A percentile compares a stretch with the other conserved stretches of the same genome.
Evolutionary conservation across 2,888 invertebrate genomes (phyloP).

Genomic region (Amphipoea lucens): DNA sequence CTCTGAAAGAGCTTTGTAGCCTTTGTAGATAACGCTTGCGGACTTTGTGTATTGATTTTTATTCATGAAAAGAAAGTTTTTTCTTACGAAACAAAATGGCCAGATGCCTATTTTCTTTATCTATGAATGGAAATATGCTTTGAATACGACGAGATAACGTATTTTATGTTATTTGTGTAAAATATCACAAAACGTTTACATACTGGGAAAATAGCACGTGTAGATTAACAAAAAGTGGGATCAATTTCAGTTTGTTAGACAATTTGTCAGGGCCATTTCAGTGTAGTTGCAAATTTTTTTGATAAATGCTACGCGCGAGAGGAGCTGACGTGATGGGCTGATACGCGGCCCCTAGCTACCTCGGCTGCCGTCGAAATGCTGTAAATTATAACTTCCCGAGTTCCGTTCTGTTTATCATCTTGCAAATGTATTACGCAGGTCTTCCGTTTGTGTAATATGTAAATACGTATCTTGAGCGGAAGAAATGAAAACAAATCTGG

Average conservation of each 20-base stretch:
- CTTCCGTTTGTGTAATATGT: conserved; percentile 83
- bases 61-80: conserved; percentile 49
- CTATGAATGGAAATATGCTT: conserved; percentile 41
- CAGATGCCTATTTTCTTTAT: conserved; percentile 41
- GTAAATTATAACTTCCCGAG: conserved; percentile 82
- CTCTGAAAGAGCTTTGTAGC: conserved; percentile 51
- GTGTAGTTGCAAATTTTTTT: conserved; percentile 71
- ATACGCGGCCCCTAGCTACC: conserved; percentile 66
- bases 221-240: conserved; percentile 18
- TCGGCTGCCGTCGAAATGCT: conserved; percentile 69
- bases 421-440: conserved; percentile 82
- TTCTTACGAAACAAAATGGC: conserved; percentile 42
- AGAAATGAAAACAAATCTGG: conserved; percentile 81
- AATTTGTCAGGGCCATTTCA: conserved; percentile 43
- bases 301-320: conserved; percentile 74
- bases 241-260: conserved; percentile 45
- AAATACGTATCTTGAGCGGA: conserved; percentile 80
- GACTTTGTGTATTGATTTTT: conserved; percentile 56
- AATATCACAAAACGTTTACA: conserved; percentile 17
- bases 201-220: background rate
- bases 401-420: conserved; percentile 84
- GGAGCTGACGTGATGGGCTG: conserved; percentile 72
- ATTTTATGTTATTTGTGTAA: background rate
- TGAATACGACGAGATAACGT: conserved; percentile 26
- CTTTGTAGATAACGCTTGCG: conserved; percentile 54